Evolutionary conservation across 2,797 vertebrate genomes (phyloP), one percentile per base, ranked within the genome.

Genomic region (Emys orbicularis): DNA sequence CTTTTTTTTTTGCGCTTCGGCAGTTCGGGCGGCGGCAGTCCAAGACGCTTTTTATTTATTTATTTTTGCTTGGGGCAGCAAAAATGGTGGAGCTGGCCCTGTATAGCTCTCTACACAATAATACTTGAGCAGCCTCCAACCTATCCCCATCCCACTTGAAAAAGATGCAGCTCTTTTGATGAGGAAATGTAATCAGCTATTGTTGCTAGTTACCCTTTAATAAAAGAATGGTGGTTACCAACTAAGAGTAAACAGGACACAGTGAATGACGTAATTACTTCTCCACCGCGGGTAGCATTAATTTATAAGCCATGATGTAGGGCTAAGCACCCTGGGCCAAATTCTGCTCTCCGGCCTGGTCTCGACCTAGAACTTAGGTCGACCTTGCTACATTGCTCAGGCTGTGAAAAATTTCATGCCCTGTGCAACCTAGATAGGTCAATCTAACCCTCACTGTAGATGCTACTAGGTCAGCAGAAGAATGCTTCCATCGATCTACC

Each of bases 221-320:
- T 21, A 50, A 34, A 59, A 3, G 0, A 8, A 12, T 77, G 27
- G 27, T 7, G 11, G 23, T 44, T 52, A 49, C 19, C 59, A 83
- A 74, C 68, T 16, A 52, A 41, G 4, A 6, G 23, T 27, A 74
- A 72, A 68, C 18, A 79, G 56, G 65, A 49, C 80, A 44, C 49
- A n/a, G 53, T 19, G 50, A 37, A 1, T 52, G 83, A 23, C 7
- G 27, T 79, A 2, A 12, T 82, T 9, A 3, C 8, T 88, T 68
- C 8, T 77, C 31, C 25, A 44, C 13, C 8, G 1, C 0, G 1
- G 27, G 4, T 10, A 79, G 74, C 84, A 84, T 9, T 81, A 8
- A 83, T 86, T 91, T 83, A 37, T 56, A 34, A 79, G 84, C 29
- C 23, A 1, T 27, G 16, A 10, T 1, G 16, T 83, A 77, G 82